Evolutionary conservation across 2,113 vertebrate genomes (phyloP).

Genomic region (Drymodes brunneopygia): DNA sequence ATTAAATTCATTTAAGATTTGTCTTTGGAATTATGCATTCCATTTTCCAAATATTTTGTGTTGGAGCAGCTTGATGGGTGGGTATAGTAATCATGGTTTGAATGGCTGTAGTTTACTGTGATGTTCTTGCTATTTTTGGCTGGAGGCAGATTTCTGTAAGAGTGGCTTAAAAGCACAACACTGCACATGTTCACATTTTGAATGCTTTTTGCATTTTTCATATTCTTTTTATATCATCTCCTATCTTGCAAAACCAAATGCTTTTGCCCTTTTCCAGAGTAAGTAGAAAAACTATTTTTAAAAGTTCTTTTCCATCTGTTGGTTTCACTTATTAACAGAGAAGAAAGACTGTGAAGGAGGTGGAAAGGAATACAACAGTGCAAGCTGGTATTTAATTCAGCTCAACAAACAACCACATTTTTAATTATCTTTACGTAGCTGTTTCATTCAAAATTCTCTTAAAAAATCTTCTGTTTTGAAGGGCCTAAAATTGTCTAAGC

Average conservation of each 20-base stretch:
- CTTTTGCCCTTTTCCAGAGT: background rate
- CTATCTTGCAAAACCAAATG: slow-evolving; percentile 32
- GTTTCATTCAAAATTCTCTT: slow-evolving; percentile 1
- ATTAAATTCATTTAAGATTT: background rate
- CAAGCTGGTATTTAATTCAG: slow-evolving; percentile 16
- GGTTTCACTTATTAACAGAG: slow-evolving; percentile 23
- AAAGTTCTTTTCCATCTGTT: slow-evolving; percentile 49
- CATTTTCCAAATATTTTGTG: background rate
- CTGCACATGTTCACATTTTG: slow-evolving; percentile 11
- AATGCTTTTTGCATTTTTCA: slow-evolving; percentile 20
- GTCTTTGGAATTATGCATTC: background rate
- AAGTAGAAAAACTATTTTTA: slow-evolving; percentile 22
- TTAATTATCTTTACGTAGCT: background rate
- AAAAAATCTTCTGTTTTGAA: background rate
- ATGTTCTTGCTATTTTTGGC: slow-evolving; percentile 29
- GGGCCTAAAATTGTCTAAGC: background rate
- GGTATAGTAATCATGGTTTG: slow-evolving; percentile 23
- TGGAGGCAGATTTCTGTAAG: slow-evolving; percentile 1
- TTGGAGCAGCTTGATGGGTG: background rate
- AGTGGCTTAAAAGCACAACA: slow-evolving; percentile 13
- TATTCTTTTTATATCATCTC: slow-evolving; percentile 41
- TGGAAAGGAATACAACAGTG: background rate
- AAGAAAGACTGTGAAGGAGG: slow-evolving; percentile 5
- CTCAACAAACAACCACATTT: background rate
- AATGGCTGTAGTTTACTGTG: slow-evolving; percentile 26